Base-by-base conservation (phyloP, 2,113 vertebrate species). In the Planiliza haematocheilus region DNA sequence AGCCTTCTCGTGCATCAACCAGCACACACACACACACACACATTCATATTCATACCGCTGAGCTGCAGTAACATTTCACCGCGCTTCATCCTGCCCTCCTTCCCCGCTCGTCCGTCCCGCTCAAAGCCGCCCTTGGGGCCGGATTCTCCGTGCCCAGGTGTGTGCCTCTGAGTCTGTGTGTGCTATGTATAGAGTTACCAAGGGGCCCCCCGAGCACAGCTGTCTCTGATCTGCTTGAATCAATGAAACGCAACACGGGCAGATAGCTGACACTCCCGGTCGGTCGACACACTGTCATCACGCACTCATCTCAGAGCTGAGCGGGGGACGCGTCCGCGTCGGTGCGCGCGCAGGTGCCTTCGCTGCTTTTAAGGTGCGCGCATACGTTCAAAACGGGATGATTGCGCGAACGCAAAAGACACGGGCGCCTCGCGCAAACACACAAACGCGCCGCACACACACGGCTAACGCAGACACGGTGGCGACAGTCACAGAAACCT, bases 91-190 rank as follows among this genome's bases (percentile, higher is more conserved):
- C 68, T 53, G 30, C 49, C 66, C 60, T 79, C 60, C 51, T 55
- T 37, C 42, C 68, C 24, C 52, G 14, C 50, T 66, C 46, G 71
- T 63, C 73, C 71, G 67, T 64, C 74, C 56, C 63, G 43, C 53
- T 73, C 41, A 52, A 21, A 78, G 59, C 60, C 83, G 71, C 79
- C 86, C 75, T 81, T 74, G 69, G 74, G 82, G 37, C 63, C 65
- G 70, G 72, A 81, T 69, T 79, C 82, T 76, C 66, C 56, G 8
- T 82, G 80, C 68, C 86, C 83, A 89, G 89, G 87, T 90, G 78
- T 79, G 79, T 76, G 30, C 14, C 24, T 50, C n/a, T 49, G 42
- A 38, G 74, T 56, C 61, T 50, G 60, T 83, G 80, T 60, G 46
- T 52, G 48, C 8, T 43, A 0, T 18, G 10, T 86, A 84, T 87